A percentile compares a stretch with the other conserved stretches of the same genome.
Evolutionary conservation across 2,113 vertebrate genomes (phyloP).

Genomic region (Hydrolagus affinis): DNA sequence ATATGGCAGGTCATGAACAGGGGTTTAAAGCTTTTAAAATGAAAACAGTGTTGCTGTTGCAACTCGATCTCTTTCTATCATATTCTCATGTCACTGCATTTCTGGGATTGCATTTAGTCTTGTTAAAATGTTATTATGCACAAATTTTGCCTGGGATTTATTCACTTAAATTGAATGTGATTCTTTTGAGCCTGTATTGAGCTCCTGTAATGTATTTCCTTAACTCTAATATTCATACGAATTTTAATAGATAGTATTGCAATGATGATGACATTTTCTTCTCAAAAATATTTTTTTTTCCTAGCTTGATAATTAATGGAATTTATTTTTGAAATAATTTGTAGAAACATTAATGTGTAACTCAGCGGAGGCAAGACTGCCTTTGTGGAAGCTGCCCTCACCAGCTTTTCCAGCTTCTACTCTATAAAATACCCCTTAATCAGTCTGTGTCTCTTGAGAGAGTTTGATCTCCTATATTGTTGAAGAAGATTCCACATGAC

Average conservation of each 20-base stretch:
- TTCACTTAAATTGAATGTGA: background rate
- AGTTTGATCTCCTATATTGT: no score
- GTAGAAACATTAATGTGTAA: no score
- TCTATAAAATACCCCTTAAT: no score
- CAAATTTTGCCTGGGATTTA: background rate
- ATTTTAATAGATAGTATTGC: background rate
- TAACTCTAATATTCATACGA: background rate
- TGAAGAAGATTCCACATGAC: no score
- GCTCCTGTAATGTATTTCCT: background rate
- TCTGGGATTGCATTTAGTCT: slow-evolving; percentile 22
- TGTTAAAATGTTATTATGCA: slow-evolving; percentile 21
- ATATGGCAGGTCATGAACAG: slow-evolving; percentile 16
- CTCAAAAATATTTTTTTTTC: no score
- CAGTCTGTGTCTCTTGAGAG: no score
- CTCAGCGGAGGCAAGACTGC: no score
- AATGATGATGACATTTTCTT: background rate
- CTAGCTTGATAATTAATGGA: no score
- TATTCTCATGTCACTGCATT: slow-evolving; percentile 5
- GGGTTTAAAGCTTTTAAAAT: slow-evolving; percentile 20
- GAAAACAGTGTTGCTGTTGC: slow-evolving; percentile 6
- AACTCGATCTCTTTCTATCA: background rate
- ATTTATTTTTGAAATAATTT: no score
- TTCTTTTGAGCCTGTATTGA: background rate
- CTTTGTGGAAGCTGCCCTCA: no score
- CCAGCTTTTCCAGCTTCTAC: no score